Conservation (phyloP, 1,140 invertebrate genomes). For the Leptopilina boulardi region DNA sequence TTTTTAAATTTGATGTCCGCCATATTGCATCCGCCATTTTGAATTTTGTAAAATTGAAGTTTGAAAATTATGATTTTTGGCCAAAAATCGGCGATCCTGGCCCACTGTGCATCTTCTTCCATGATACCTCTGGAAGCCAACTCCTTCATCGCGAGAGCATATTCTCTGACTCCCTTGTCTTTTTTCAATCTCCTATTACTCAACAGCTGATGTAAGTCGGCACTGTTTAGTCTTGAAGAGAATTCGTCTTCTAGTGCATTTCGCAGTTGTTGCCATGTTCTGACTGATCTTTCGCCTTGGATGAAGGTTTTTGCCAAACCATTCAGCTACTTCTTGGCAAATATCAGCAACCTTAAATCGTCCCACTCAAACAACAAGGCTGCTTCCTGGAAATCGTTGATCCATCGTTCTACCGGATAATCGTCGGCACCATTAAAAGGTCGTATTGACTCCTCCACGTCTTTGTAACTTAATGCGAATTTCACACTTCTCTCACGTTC, state of each 20-base stretch:
- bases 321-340: slow-evolving; percentile 50
- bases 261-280: slow-evolving; percentile 44
- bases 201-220: slow-evolving; percentile 52
- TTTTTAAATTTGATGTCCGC: too few relatives aligned
- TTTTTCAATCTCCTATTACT: slow-evolving; percentile 41
- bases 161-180: slow-evolving; percentile 52
- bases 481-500: not conserved
- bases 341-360: slow-evolving; percentile 44
- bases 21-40: too few relatives aligned
- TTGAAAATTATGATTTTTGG: too few relatives aligned
- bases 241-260: slow-evolving; percentile 44
- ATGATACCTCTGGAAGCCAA: slow-evolving; percentile 47
- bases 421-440: slow-evolving; percentile 43
- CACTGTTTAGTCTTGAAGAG: slow-evolving; percentile 46
- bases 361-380: slow-evolving; percentile 43
- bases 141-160: slow-evolving; percentile 58
- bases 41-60: too few relatives aligned
- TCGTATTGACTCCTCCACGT: slow-evolving; percentile 50
- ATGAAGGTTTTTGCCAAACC: slow-evolving; percentile 52
- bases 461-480: slow-evolving; percentile 40
- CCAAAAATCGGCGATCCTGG: too few relatives aligned
- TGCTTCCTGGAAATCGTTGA: slow-evolving; percentile 50
- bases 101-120: too few relatives aligned
- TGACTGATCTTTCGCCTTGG: slow-evolving; percentile 46
- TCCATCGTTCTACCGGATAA: slow-evolving; percentile 43